phyloP scores from a whole-genome alignment of 1,140 invertebrate genomes.

The Camponotus floridanus region DNA sequence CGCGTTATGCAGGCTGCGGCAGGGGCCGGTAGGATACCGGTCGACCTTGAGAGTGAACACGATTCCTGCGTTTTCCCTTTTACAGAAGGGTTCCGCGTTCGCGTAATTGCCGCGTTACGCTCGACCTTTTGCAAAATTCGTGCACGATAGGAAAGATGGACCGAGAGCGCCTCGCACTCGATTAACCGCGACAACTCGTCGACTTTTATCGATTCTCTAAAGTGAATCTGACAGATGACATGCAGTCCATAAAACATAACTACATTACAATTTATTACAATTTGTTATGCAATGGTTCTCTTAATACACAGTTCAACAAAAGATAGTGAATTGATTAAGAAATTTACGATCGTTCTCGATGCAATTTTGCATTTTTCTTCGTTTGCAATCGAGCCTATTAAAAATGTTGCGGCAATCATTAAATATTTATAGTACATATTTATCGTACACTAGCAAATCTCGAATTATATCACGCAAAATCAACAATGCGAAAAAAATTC shows the following conservation, averaged over 20 bases:
- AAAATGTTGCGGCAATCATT: not conserved
- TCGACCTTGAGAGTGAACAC: slow-evolving; percentile 81
- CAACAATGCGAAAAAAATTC: slow-evolving; percentile 28
- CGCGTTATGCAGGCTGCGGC: slow-evolving; percentile 78
- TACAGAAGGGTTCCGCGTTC: slow-evolving; percentile 77
- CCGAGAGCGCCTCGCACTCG: not conserved
- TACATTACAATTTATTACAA: slow-evolving; percentile 6
- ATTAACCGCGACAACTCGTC: not conserved
- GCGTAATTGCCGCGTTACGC: slow-evolving; percentile 71
- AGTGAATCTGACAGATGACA: not conserved
- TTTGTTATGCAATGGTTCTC: not conserved
- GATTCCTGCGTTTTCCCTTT: slow-evolving; percentile 79
- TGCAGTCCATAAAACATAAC: not conserved
- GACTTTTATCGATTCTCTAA: not conserved
- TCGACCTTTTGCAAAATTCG: slow-evolving; percentile 61
- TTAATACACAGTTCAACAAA: not conserved
- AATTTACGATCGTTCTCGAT: slow-evolving; percentile 29
- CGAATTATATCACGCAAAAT: slow-evolving; percentile 44
- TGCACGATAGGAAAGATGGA: not conserved
- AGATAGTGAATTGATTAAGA: slow-evolving; percentile 5
- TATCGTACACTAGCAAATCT: not conserved
- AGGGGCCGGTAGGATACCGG: slow-evolving; percentile 77
- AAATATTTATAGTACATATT: not conserved
- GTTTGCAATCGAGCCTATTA: not conserved
- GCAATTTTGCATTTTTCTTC: not conserved